Evolutionary conservation across 2,113 vertebrate genomes (phyloP), one percentile per base, ranked within the genome.

Genomic region (Asarcornis scutulata): DNA sequence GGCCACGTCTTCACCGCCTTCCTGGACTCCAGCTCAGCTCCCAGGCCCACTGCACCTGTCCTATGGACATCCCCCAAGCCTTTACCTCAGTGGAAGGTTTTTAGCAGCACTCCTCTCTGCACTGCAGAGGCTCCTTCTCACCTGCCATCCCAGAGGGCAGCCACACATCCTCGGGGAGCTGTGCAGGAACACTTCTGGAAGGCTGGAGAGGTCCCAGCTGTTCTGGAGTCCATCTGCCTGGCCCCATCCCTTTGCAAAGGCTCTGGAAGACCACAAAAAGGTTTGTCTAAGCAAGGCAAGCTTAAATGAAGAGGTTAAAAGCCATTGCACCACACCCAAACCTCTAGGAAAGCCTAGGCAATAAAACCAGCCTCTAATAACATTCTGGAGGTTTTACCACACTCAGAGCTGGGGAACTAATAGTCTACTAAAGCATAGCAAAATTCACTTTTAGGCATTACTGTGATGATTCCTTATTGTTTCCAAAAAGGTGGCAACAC

Each of bases 311-410:
- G 62, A 40, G 17, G 62, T 64, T 26, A 40, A 86, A 91, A 50
- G 17, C 5, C 12, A 31, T 32, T 17, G 13, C 32, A 14, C 26
- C n/a, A 32, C 55, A 86, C 12, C 38, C n/a, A 88, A 67, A 79
- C 11, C 16, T 40, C 31, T 56, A 60, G 22, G 32, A 88, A 94
- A 89, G 31, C 18, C 6, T 29, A 48, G 44, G 50, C 46, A 84
- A 93, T 77, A 81, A 93, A 93, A 26, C 15, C 73, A 89, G 60
- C 20, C 26, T 71, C 78, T 71, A 63, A 67, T 72, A 27, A 27
- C 40, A 44, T 75, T 26, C 48, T 38, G 74, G 40, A 82, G 48
- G 36, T 64, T 91, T 44, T 89, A 82, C 81, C 50, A 59, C 0
- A 58, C 42, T n/a, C 48, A 44, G 42, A 14, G 71, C 62, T 91